Percentiles rank a stretch among this genome's conserved stretches.
Evolutionary conservation across 37 sponge, comb jelly and placozoan genomes (phyloP).

Genomic region (Axinella damicornis): DNA sequence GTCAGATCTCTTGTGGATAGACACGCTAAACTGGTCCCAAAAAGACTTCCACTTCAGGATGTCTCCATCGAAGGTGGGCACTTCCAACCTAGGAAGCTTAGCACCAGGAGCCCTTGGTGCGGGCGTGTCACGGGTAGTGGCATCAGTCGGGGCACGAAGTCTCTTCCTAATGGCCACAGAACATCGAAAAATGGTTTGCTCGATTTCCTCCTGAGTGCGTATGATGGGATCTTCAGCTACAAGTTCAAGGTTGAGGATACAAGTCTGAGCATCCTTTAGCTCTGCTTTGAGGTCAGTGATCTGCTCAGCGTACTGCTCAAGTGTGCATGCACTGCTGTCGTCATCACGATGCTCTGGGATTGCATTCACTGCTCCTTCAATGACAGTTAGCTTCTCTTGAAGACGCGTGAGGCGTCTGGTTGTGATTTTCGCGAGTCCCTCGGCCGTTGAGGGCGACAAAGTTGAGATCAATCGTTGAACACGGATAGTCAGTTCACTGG

Average conservation of each 20-base stretch:
- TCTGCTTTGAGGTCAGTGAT: no score
- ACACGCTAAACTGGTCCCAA: constrained; percentile 48
- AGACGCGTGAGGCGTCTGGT: constrained; percentile 10
- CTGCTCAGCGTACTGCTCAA: no score
- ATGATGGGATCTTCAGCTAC: no score
- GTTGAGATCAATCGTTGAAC: no score
- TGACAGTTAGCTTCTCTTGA: background rate
- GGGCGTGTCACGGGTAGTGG: background rate
- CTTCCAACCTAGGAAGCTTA: constrained; percentile 39
- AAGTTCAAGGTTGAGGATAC: no score
- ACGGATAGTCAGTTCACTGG: background rate
- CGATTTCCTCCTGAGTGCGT: no score
- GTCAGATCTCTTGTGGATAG: constrained; percentile 21
- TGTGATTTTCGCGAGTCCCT: background rate
- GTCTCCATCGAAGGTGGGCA: constrained; percentile 58
- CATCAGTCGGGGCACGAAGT: background rate
- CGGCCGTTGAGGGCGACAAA: background rate
- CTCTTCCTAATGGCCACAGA: background rate
- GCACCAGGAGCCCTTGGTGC: constrained; percentile 17
- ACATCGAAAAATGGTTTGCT: no score
- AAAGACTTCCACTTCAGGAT: constrained; percentile 55
- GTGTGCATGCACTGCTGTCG: no score
- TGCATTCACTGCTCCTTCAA: no score
- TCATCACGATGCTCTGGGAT: no score
- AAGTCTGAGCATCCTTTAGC: no score